A percentile compares a stretch with the other conserved stretches of the same genome.
Evolutionary conservation across 2,797 vertebrate genomes (phyloP).

Genomic region (Chelonia mydas): DNA sequence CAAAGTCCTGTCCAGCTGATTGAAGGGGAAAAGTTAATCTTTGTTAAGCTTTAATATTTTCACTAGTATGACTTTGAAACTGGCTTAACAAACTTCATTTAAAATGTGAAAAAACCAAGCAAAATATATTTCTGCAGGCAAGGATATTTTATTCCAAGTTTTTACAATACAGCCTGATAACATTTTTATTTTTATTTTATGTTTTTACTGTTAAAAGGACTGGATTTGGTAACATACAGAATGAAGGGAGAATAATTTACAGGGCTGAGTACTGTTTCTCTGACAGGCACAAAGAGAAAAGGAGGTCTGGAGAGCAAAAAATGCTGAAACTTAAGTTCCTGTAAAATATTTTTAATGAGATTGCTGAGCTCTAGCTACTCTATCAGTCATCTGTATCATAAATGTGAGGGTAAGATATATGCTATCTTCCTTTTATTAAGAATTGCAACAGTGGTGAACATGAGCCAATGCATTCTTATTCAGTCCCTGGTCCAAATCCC

Average conservation of each 20-base stretch:
- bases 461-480: not conserved
- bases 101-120: not conserved
- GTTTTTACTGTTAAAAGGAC: conserved; percentile 22
- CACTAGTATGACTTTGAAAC: not conserved
- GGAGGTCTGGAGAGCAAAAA: not conserved
- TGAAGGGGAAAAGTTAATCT: conserved; percentile 5
- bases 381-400: rapidly evolving
- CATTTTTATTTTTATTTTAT: conserved; percentile 30
- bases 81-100: not conserved
- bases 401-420: not conserved
- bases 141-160: conserved; percentile 13
- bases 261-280: not conserved
- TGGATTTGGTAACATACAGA: not conserved
- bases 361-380: not conserved
- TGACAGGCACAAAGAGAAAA: not conserved
- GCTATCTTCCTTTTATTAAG: not conserved
- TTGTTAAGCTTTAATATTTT: not conserved
- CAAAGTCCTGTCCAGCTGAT: not conserved
- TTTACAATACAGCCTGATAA: conserved; percentile 38
- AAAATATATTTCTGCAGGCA: not conserved
- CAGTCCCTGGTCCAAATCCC: not conserved
- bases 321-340: rapidly evolving
- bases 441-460: not conserved
- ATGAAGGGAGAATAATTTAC: not conserved
- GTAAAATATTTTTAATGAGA: not conserved